These are phyloP conservation scores for Scaptomyza polygonia DNA, from an alignment of 2,888 invertebrate genomes.

Conservation along the genomic window DNA sequence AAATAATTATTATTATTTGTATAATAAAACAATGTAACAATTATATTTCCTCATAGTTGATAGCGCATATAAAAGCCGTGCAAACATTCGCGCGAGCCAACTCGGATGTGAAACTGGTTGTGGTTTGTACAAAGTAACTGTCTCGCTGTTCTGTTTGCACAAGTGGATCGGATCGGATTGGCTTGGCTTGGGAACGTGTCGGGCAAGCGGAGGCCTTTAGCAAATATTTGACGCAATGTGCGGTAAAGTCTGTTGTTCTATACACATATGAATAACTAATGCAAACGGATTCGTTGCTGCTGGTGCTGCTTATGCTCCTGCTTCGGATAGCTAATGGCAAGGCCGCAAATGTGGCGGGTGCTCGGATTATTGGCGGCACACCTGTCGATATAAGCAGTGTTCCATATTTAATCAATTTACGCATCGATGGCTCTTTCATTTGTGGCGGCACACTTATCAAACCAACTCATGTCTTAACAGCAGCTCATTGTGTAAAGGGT, in stretches of 20 bases:
- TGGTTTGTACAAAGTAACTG: background rate
- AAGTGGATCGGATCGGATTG: slow-evolving; percentile 25
- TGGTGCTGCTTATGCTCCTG: slow-evolving; percentile 24
- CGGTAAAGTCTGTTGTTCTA: slow-evolving; percentile 3
- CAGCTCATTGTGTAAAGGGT: slow-evolving; percentile 80
- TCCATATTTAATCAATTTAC: slow-evolving; percentile 75
- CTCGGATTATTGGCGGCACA: slow-evolving; percentile 74
- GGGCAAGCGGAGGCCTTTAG: slow-evolving; percentile 5
- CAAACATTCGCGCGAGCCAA: slow-evolving; percentile 64
- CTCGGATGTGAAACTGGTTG: slow-evolving; percentile 43
- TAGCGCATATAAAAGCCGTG: slow-evolving; percentile 57
- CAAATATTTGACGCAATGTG: slow-evolving; percentile 47
- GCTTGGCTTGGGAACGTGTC: slow-evolving; percentile 21
- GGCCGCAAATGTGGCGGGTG: slow-evolving; percentile 45
- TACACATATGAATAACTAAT: slow-evolving; percentile 43
- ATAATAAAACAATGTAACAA: slow-evolving; percentile 66
- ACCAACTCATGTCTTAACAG: slow-evolving; percentile 76
- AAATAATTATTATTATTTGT: slow-evolving; percentile 66
- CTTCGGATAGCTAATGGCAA: slow-evolving; percentile 25
- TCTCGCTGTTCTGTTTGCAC: slow-evolving; percentile 34
- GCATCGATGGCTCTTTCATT: slow-evolving; percentile 60
- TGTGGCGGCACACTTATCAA: slow-evolving; percentile 81
- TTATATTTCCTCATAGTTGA: slow-evolving; percentile 51
- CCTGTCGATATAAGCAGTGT: slow-evolving; percentile 61
- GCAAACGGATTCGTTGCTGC: slow-evolving; percentile 25